These are phyloP conservation scores for Urocitellus parryii DNA, from an alignment of 2,113 vertebrate species.

Conservation along the genomic window DNA sequence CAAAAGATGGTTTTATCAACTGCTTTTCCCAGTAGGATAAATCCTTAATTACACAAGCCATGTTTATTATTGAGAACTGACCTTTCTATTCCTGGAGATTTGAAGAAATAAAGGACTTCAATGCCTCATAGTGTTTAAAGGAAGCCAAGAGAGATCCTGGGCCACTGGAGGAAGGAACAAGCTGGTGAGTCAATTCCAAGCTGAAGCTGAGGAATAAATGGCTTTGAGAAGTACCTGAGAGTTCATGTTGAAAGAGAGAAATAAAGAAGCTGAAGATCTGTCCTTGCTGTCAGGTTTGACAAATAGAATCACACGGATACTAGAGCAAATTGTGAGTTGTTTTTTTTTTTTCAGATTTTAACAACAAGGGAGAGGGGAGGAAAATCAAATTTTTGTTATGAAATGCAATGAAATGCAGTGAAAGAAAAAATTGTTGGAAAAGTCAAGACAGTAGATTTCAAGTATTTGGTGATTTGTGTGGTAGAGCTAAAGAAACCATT, in stretches of 20 bases:
- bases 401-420: neutral
- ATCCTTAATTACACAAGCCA: neutral
- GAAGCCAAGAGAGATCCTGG: neutral
- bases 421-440: neutral
- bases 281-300: neutral
- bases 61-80: constrained; percentile 60
- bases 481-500: constrained; percentile 12
- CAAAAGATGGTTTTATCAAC: constrained; percentile 56
- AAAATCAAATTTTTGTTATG: neutral
- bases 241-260: constrained; percentile 22
- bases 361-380: neutral
- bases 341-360: neutral
- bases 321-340: neutral
- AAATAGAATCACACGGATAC: neutral
- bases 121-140: neutral
- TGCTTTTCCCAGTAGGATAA: neutral
- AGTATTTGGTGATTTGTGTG: neutral
- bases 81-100: constrained; percentile 41
- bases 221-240: neutral
- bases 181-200: neutral
- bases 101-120: constrained; percentile 40
- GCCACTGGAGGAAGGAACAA: neutral
- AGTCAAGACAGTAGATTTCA: neutral
- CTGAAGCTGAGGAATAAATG: neutral
- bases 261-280: neutral